Conservation (phyloP, 2,888 invertebrate species). For the Chrysodeixis includens region DNA sequence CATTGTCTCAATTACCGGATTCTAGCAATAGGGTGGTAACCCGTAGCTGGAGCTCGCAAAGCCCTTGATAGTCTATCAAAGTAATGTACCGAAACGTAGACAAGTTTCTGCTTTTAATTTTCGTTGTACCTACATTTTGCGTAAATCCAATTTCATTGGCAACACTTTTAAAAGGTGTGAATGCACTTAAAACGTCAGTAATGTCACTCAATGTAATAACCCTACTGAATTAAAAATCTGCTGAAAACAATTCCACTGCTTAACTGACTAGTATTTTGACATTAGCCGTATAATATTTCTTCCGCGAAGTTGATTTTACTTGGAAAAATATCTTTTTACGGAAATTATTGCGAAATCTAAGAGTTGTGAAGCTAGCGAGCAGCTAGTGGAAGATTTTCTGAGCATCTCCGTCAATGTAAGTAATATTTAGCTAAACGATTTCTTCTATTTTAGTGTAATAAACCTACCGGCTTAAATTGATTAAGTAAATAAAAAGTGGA, state of each 20-base stretch:
- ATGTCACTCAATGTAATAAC: constrained; percentile 52
- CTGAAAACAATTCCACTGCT: constrained; percentile 10
- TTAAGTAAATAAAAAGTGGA: neutral
- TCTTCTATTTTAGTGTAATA: neutral
- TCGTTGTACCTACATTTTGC: neutral
- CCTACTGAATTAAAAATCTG: constrained; percentile 52
- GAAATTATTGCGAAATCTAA: constrained; percentile 54
- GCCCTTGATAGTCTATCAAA: too few species aligned
- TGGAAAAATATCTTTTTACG: constrained; percentile 21
- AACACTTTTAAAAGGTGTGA: neutral
- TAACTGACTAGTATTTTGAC: neutral
- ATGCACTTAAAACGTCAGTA: constrained; percentile 25
- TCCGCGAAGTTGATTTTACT: constrained; percentile 46
- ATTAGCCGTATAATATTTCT: constrained; percentile 17
- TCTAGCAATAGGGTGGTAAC: too few species aligned
- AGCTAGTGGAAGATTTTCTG: constrained; percentile 18
- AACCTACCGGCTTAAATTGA: constrained; percentile 42
- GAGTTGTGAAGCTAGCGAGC: constrained; percentile 32
- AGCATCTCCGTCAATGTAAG: constrained; percentile 43
- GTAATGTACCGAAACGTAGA: too few species aligned
- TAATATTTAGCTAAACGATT: constrained; percentile 26
- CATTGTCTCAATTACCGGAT: too few species aligned
- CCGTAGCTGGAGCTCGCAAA: too few species aligned
- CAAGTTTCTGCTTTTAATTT: too few species aligned
- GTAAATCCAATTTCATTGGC: neutral